These are phyloP conservation scores for Dromaius novaehollandiae DNA, from an alignment of 2,113 vertebrate species.

Conservation along the genomic window DNA sequence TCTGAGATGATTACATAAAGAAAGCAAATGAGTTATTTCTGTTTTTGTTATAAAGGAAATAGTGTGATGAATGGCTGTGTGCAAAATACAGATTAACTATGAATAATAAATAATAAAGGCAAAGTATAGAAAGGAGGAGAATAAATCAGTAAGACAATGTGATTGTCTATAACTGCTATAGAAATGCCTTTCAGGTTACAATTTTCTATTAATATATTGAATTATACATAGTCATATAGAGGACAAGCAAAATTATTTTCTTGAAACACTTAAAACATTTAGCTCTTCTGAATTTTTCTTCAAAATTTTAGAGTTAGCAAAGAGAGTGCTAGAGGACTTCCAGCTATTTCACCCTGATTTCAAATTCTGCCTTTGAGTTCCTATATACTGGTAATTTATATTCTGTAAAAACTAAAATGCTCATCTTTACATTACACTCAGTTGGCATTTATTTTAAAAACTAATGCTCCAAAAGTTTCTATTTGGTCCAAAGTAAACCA, in stretches of 20 bases:
- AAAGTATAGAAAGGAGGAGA: neutral
- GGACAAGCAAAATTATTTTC: neutral
- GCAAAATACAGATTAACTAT: neutral
- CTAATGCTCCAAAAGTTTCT: neutral
- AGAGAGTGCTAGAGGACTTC: neutral
- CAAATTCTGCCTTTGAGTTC: neutral
- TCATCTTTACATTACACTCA: neutral
- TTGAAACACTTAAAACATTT: constrained; percentile 14
- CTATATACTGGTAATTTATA: neutral
- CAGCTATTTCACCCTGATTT: neutral
- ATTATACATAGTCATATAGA: neutral
- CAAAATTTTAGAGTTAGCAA: neutral
- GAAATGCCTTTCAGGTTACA: neutral
- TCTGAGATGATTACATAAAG: neutral
- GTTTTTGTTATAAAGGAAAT: neutral
- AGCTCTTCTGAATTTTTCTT: neutral
- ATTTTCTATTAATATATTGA: constrained; percentile 15
- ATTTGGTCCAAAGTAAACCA: neutral
- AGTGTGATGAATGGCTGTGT: neutral
- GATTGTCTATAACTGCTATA: neutral
- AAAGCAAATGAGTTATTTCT: neutral
- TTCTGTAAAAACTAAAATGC: neutral
- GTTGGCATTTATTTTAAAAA: neutral
- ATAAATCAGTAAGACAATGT: constrained; percentile 6
- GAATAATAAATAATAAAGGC: neutral